Evolutionary conservation across 2,113 vertebrate species (phyloP), one percentile per base, ranked within the genome.

Genomic region (Ibidorhyncha struthersii): DNA sequence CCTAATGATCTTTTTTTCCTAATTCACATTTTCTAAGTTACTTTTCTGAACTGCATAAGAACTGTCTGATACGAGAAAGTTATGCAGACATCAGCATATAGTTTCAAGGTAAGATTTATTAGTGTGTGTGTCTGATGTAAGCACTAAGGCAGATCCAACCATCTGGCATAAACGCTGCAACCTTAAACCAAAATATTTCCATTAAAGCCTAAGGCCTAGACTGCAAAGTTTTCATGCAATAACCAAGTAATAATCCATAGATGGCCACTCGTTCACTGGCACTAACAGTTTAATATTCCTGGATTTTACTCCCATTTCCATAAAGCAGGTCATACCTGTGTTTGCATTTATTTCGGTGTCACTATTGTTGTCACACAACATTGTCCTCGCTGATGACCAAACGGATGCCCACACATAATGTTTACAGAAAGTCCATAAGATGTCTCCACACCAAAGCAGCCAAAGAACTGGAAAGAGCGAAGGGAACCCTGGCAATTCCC

Each of bases 61-160:
- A 56, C 47, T 56, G 69, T 21, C 4, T 1, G 1, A 43, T 19
- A 58, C 5, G 61, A 69, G 52, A 36, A 77, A 73, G 45, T 55
- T 59, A 55, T 29, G 41, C 62, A 67, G 76, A 67, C 4, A 2
- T 41, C 86, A 93, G 72, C 36, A 14, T 4, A 1, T 5, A 41
- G 45, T 32, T 86, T 38, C 47, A 23, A 65, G 72, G n/a, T 10
- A 4, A 34, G 63, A 73, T 79, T 56, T 73, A 45, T 62, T 36
- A 59, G 19, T 26, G 30, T 43, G 36, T 50, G 52, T 66, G 63
- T 36, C 82, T 82, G 61, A 59, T 49, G 41, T 14, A 67, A 84
- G 70, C 69, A 34, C 52, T 47, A 43, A 53, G 21, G 15, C 0
- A 0, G 70, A 70, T 25, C 20, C 27, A 65, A 14, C 62, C 58